Conservation (phyloP, 2,888 invertebrate species). For the Aleiodes alternator region DNA sequence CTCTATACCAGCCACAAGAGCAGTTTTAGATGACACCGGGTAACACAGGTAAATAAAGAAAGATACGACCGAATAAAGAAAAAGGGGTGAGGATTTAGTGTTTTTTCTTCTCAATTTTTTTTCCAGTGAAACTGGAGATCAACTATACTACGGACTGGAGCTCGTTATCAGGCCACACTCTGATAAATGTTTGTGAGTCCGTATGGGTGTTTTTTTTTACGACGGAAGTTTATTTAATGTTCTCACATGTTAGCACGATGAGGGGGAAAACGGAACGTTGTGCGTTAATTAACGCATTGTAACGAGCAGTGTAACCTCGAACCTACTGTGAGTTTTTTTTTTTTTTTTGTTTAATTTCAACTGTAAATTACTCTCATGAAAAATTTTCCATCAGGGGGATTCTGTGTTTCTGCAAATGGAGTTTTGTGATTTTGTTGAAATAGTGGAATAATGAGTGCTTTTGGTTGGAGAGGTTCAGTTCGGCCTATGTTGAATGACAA, state of each 20-base stretch:
- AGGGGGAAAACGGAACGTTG: conserved; percentile 40
- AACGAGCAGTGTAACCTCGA: conserved; percentile 48
- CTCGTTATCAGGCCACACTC: not conserved
- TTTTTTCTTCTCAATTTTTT: conserved; percentile 18
- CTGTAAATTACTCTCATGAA: not conserved
- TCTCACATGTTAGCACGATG: conserved; percentile 15
- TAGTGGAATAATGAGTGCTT: not conserved
- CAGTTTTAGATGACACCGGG: too few relatives aligned
- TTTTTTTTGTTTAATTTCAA: not conserved
- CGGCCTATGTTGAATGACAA: too few relatives aligned
- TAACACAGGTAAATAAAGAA: too few relatives aligned
- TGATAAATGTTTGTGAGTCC: not conserved
- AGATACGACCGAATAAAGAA: not conserved
- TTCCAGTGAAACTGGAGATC: not conserved
- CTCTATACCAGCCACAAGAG: not conserved
- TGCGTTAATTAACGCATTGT: conserved; percentile 49
- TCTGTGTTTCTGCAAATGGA: not conserved
- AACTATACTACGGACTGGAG: not conserved
- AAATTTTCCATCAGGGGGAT: not conserved
- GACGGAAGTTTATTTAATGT: conserved; percentile 24
- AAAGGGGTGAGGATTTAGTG: not conserved
- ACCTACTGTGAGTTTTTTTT: conserved; percentile 32
- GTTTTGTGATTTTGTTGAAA: conserved; percentile 1
- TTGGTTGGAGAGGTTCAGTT: not conserved
- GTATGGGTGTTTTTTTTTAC: conserved; percentile 2